These are phyloP conservation scores for Drosophila teissieri DNA, from an alignment of 1,140 invertebrate species.

Conservation along the genomic window DNA sequence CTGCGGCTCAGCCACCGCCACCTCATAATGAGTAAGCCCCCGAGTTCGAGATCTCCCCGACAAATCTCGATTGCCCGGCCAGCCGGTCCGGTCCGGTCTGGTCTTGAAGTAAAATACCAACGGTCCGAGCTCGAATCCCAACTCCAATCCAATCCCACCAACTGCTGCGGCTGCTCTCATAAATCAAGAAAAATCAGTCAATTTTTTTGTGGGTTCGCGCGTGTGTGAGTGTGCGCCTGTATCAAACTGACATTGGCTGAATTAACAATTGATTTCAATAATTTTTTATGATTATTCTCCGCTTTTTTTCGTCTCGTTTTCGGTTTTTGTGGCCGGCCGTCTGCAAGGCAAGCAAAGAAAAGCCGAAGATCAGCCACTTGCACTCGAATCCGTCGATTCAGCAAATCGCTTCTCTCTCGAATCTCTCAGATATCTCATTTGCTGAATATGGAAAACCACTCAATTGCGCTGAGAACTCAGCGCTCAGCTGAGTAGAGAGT, in stretches of 20 bases:
- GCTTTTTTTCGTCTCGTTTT: conserved; percentile 55
- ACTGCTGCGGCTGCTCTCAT: conserved; percentile 62
- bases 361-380: conserved; percentile 51
- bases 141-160: conserved; percentile 13
- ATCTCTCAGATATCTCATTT: conserved; percentile 10
- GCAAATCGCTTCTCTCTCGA: conserved; percentile 19
- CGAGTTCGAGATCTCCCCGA: conserved; percentile 45
- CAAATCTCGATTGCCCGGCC: conserved; percentile 46
- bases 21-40: conserved; percentile 50
- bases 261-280: conserved; percentile 83
- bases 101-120: conserved; percentile 39
- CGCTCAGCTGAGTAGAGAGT: conserved; percentile 24
- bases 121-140: conserved; percentile 4
- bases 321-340: conserved; percentile 32
- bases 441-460: conserved; percentile 72
- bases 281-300: conserved; percentile 78
- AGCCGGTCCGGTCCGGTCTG: conserved; percentile 20
- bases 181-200: conserved; percentile 82
- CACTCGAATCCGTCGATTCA: conserved; percentile 48
- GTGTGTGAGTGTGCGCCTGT: conserved; percentile 39
- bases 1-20: conserved; percentile 24
- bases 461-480: conserved; percentile 19
- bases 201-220: conserved; percentile 59
- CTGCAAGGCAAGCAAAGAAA: conserved; percentile 36
- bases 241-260: conserved; percentile 81